A percentile compares a stretch with the other conserved stretches of the same genome.
Conservation (phyloP, 2,797 vertebrate genomes). For the Aeoliscus strigatus region DNA sequence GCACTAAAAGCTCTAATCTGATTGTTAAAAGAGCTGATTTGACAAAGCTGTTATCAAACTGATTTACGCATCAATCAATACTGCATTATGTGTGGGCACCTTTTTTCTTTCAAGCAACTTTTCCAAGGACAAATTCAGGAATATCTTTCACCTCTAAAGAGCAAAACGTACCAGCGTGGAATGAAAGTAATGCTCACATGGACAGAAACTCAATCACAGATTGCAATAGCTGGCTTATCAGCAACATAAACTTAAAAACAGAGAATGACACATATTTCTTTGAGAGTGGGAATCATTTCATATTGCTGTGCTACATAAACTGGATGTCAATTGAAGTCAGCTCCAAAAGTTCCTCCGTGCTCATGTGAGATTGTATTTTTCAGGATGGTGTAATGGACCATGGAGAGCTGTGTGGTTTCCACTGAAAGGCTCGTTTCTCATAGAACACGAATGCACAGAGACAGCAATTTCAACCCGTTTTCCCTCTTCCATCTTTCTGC, state of each 20-base stretch:
- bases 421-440: constrained; percentile 60
- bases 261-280: constrained; percentile 32
- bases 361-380: constrained; percentile 59
- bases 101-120: constrained; percentile 56
- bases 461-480: constrained; percentile 42
- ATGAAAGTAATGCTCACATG: constrained; percentile 1
- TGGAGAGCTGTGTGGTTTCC: constrained; percentile 54
- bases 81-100: constrained; percentile 65
- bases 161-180: not conserved
- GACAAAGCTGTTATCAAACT: constrained; percentile 82
- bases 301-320: constrained; percentile 56
- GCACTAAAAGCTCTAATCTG: constrained; percentile 81
- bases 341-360: constrained; percentile 24
- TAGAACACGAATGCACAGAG: constrained; percentile 32
- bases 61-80: constrained; percentile 80
- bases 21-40: constrained; percentile 84
- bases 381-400: constrained; percentile 60
- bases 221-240: too few relatives aligned
- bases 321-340: constrained; percentile 34
- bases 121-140: constrained; percentile 56
- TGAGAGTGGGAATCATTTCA: constrained; percentile 53
- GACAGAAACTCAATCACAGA: constrained; percentile 14
- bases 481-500: constrained; percentile 45
- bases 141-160: constrained; percentile 38
- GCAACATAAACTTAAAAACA: too few relatives aligned